These are phyloP conservation scores for Pan troglodytes DNA, from an alignment of 2,113 vertebrate species.

Conservation along the genomic window DNA sequence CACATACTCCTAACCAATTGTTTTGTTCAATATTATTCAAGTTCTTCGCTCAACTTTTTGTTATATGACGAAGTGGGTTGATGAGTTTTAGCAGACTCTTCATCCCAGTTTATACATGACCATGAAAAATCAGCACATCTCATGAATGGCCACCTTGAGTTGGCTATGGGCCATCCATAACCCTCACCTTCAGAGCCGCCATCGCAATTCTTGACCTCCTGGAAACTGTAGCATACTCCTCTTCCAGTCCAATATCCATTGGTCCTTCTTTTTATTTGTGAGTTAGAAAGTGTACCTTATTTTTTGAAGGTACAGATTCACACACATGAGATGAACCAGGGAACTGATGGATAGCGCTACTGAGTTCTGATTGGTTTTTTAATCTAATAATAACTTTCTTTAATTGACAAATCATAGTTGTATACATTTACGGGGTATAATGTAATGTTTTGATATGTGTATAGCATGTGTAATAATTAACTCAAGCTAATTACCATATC, in stretches of 20 bases:
- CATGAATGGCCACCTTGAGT: background rate
- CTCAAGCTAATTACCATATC: background rate
- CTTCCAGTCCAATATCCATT: background rate
- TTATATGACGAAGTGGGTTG: background rate
- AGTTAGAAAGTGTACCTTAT: background rate
- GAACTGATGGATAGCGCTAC: background rate
- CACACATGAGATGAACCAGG: background rate
- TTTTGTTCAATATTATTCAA: background rate
- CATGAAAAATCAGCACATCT: background rate
- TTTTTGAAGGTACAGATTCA: background rate
- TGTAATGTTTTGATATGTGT: background rate
- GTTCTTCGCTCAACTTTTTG: background rate
- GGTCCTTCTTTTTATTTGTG: background rate
- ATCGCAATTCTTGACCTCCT: background rate
- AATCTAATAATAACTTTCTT: background rate
- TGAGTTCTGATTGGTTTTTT: background rate
- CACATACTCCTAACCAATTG: background rate
- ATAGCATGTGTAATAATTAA: background rate
- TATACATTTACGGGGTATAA: background rate
- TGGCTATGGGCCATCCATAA: background rate
- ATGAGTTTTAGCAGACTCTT: background rate
- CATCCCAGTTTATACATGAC: background rate
- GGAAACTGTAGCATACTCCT: background rate
- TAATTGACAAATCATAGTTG: background rate
- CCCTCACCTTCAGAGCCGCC: background rate